phyloP scores from a whole-genome alignment of 2,888 invertebrate genomes.

The Teinopalpus imperialis region DNA sequence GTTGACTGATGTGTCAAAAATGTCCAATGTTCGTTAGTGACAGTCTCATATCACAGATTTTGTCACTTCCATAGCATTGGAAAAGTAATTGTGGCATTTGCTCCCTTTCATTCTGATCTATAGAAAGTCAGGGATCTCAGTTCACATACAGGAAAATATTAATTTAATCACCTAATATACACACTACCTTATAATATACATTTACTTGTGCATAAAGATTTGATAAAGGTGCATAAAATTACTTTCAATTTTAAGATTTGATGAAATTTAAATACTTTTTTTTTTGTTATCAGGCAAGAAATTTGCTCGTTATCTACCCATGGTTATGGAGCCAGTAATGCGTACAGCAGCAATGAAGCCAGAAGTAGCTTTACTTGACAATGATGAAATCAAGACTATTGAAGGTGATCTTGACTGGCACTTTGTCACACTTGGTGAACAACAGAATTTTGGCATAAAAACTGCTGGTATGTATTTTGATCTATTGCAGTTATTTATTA shows the following conservation, averaged over 20 bases:
- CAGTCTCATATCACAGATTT: constrained; percentile 44
- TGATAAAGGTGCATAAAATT: no score
- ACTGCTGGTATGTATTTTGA: constrained; percentile 85
- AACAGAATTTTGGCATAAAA: constrained; percentile 96
- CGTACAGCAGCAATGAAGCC: constrained; percentile 96
- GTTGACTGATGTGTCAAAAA: no score
- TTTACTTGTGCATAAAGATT: no score
- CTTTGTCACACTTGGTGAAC: constrained; percentile 95
- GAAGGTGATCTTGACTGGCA: constrained; percentile 96
- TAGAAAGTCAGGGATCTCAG: constrained; percentile 71
- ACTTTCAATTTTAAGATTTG: neutral
- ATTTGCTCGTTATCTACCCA: constrained; percentile 94
- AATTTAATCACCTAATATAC: no score
- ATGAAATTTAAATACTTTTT: constrained; percentile 7
- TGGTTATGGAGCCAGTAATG: constrained; percentile 98
- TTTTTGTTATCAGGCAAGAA: constrained; percentile 82
- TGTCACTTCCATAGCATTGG: constrained; percentile 79
- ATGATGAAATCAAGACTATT: constrained; percentile 91
- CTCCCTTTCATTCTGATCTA: constrained; percentile 58
- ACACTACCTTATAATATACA: no score
- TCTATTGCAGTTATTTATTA: no score
- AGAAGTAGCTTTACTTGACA: constrained; percentile 94
- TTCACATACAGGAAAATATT: constrained; percentile 57
- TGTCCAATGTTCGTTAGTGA: constrained; percentile 81
- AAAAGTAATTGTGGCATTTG: constrained; percentile 67